phyloP scores from a whole-genome alignment of 2,888 invertebrate genomes.

The Polietes domitor region DNA sequence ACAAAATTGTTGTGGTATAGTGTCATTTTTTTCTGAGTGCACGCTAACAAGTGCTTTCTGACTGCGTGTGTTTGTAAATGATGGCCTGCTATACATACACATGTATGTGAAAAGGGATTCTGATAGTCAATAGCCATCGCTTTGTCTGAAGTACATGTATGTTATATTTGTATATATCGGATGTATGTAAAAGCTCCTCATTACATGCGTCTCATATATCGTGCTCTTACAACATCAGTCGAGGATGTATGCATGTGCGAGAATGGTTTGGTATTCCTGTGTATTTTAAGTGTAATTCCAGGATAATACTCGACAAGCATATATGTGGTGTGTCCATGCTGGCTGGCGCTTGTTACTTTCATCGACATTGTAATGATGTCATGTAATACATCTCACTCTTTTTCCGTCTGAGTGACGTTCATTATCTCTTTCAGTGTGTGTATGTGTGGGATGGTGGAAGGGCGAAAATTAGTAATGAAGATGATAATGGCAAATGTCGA shows the following conservation, averaged over 20 bases:
- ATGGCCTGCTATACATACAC: no score
- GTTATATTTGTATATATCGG: no score
- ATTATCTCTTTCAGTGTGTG: neutral
- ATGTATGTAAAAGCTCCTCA: neutral
- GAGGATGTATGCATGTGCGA: conserved; percentile 36
- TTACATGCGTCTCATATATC: neutral
- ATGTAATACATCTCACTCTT: neutral
- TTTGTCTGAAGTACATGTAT: neutral
- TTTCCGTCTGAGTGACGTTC: neutral
- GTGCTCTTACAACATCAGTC: neutral
- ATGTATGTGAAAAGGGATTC: neutral
- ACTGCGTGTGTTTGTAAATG: no score
- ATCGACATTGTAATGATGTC: neutral
- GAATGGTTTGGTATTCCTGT: conserved; percentile 39
- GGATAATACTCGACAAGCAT: conserved; percentile 54
- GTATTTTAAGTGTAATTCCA: conserved; percentile 41
- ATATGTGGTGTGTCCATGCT: neutral
- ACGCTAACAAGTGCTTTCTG: no score
- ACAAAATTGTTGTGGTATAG: no score
- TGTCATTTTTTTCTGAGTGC: no score
- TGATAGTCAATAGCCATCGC: neutral
- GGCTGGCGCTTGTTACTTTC: neutral
- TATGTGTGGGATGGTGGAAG: no score
- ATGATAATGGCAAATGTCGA: neutral
- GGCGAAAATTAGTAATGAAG: neutral